A percentile compares a stretch with the other conserved stretches of the same genome.
Evolutionary conservation across 2,797 vertebrate species (phyloP).

Genomic region (Uromys caudimaculatus): DNA sequence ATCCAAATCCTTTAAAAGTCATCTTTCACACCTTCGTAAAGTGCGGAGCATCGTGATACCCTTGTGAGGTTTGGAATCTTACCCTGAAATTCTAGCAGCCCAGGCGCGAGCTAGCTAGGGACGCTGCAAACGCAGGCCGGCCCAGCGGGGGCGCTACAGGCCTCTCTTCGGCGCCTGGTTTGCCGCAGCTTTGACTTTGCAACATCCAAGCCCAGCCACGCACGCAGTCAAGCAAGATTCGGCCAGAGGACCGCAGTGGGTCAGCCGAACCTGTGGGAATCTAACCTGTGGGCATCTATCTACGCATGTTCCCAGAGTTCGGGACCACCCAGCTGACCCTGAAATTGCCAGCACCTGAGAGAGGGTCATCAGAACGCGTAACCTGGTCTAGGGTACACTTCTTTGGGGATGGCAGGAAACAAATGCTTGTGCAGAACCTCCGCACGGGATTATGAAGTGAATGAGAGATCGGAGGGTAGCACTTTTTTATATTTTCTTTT

Average conservation of each 20-base stretch:
- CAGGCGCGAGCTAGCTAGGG: neutral
- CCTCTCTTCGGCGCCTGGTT: neutral
- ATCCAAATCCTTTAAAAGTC: constrained; percentile 14
- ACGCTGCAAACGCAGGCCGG: neutral
- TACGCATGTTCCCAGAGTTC: neutral
- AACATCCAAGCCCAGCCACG: neutral
- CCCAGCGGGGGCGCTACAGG: constrained; percentile 78
- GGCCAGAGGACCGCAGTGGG: neutral
- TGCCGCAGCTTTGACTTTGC: neutral
- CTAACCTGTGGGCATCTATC: neutral
- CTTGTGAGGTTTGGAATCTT: neutral
- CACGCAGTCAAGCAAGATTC: neutral
- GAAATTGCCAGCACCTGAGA: neutral
- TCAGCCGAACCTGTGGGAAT: neutral
- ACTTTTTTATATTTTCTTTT: constrained; percentile 27
- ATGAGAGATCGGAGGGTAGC: neutral
- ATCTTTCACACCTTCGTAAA: neutral
- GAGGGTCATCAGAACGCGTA: neutral
- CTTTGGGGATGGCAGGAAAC: neutral
- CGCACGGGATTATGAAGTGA: neutral
- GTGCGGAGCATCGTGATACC: neutral
- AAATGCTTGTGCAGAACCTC: neutral
- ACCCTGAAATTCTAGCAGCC: neutral
- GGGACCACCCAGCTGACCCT: neutral
- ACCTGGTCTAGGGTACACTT: neutral